Evolutionary conservation across 2,888 invertebrate species (phyloP), one percentile per base, ranked within the genome.

Genomic region (Bimastos eiseni): DNA sequence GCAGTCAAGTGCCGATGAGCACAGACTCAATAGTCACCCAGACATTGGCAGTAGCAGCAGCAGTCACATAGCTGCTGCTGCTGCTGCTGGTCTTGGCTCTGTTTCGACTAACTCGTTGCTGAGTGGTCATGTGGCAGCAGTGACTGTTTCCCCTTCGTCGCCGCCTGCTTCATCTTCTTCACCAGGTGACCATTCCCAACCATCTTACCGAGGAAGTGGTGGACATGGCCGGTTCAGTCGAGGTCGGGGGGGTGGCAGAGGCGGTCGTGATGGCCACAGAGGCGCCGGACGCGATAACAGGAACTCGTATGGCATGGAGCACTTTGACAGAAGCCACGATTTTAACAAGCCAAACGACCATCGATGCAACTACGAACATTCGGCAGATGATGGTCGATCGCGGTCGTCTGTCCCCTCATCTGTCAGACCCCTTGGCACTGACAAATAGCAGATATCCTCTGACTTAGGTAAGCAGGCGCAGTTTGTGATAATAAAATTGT

Each of bases 401-500:
- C 17, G 86, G 86, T 37, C 86, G 19, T 86, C 86, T 30, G 37
- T 86, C 21, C 86, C 86, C 21, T 30, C 86, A 1, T 19, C 86
- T 86, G 86, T 86, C 37, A 34, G 86, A 24, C 37, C 86, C 36
- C 86, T 86, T 37, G 86, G 86, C n/a, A 21, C 86, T 6, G 86
- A 86, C 36, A 86, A 86, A 37, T 86, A 86, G 86, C 13, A n/a
- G 70, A n/a, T n/a, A 70, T 70, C 70, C n/a, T 70, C n/a, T 86
- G 34, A 36, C 36, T 11, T 21, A 36, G 8, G 86, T 86, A 21
- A 24, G 37, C 86, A 86, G 37, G 34, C 36, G 34, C 37, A 86
- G 36, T 36, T 86, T 86, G 86, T 86, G 86, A 86, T 86, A 86
- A 86, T 6, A 70, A n/a, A 70, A 70, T 70, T 70, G n/a, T 55